Percentiles rank a stretch among this genome's conserved stretches.
These are phyloP conservation scores for Eptesicus fuscus DNA, from an alignment of 2,113 vertebrate species.

Conservation along the genomic window DNA sequence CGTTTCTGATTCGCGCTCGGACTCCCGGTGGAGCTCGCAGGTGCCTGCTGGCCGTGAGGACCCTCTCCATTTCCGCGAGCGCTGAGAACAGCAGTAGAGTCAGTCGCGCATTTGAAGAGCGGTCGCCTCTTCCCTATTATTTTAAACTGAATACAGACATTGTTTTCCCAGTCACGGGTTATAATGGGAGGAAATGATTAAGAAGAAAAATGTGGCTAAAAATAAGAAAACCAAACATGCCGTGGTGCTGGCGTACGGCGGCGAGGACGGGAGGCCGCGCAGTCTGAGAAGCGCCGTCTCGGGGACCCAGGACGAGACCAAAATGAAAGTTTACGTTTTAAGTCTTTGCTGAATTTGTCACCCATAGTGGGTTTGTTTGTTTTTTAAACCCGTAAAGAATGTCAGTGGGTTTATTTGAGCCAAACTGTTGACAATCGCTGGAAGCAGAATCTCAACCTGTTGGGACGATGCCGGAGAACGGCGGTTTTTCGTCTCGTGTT, in stretches of 20 bases:
- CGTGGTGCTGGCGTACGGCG: neutral
- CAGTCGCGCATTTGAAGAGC: conserved; percentile 16
- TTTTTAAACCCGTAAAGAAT: too few relatives aligned
- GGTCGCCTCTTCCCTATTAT: neutral
- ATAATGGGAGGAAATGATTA: conserved; percentile 60
- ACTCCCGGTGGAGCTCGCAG: neutral
- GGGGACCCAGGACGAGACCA: neutral
- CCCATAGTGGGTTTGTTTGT: rapidly evolving
- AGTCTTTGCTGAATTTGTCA: neutral
- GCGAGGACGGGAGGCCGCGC: neutral
- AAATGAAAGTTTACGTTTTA: neutral
- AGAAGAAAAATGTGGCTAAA: conserved; percentile 53
- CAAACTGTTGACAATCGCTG: too few relatives aligned
- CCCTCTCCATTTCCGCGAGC: conserved; percentile 19
- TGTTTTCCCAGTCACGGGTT: conserved; percentile 40
- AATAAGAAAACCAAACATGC: conserved; percentile 45
- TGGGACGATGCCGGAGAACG: too few relatives aligned
- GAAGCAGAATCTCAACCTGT: too few relatives aligned
- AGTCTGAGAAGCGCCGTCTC: conserved; percentile 12
- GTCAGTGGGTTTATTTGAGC: too few relatives aligned
- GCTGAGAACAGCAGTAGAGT: neutral
- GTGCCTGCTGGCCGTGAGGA: neutral
- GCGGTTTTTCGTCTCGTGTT: too few relatives aligned
- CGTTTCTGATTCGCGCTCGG: neutral
- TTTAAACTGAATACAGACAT: conserved; percentile 23